A percentile compares a stretch with the other conserved stretches of the same genome.
Evolutionary conservation across 2,888 invertebrate species (phyloP).

Genomic region (Xestoiulus laeticollis): DNA sequence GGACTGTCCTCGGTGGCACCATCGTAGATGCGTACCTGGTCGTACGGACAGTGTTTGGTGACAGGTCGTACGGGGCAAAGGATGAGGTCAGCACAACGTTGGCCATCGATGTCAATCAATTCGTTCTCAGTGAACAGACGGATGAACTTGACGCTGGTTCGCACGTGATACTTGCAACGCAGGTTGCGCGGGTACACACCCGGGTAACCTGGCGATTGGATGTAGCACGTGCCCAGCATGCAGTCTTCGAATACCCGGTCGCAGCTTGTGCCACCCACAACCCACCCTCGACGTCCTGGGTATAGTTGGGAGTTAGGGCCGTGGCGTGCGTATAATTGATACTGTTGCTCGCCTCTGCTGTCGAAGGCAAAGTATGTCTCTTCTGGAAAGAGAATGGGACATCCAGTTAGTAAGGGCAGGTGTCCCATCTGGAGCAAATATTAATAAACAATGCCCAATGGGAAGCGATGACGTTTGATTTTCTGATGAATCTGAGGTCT

Average conservation of each 20-base stretch:
- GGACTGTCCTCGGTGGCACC: slow-evolving; percentile 87
- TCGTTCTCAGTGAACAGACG: slow-evolving; percentile 87
- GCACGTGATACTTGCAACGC: slow-evolving; percentile 89
- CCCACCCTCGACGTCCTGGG: slow-evolving; percentile 80
- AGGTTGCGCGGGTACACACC: slow-evolving; percentile 90
- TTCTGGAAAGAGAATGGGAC: slow-evolving; percentile 46
- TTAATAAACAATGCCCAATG: too few relatives aligned
- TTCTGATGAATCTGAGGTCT: too few relatives aligned
- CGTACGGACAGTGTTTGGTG: slow-evolving; percentile 77
- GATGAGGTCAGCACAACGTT: slow-evolving; percentile 93
- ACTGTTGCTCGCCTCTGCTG: slow-evolving; percentile 88
- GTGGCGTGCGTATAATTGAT: slow-evolving; percentile 87
- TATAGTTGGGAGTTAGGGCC: slow-evolving; percentile 94
- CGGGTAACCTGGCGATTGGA: slow-evolving; percentile 92
- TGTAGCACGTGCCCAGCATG: slow-evolving; percentile 90
- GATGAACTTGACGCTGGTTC: slow-evolving; percentile 68
- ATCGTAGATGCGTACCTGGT: slow-evolving; percentile 88
- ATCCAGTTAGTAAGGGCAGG: too few relatives aligned
- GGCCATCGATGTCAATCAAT: slow-evolving; percentile 92
- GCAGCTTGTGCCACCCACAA: slow-evolving; percentile 81
- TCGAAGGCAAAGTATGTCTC: slow-evolving; percentile 86
- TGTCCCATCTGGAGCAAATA: too few relatives aligned
- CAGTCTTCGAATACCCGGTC: slow-evolving; percentile 88
- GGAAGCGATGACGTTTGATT: too few relatives aligned
- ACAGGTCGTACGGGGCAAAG: slow-evolving; percentile 90